Evolutionary conservation across 2,797 vertebrate species (phyloP), one percentile per base, ranked within the genome.

Genomic region (Ciconia nigra): DNA sequence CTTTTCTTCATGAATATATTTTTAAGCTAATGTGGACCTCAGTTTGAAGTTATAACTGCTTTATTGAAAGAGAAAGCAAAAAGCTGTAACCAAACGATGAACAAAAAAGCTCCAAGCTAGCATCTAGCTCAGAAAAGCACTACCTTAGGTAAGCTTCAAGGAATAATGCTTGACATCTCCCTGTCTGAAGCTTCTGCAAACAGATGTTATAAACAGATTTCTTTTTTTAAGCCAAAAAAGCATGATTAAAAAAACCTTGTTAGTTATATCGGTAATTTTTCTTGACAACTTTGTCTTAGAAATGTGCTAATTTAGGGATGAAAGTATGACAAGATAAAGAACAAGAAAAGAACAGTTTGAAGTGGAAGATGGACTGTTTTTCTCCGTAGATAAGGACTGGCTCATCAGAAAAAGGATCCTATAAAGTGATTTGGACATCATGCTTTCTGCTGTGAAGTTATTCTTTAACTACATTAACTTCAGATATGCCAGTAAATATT

Each of bases 231-330:
- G 15, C 57, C 28, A 41, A 47, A 90, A 76, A 35, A 67, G 39
- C 20, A 29, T 2, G 71, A 91, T 93, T 91, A 49, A 90, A 93
- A 74, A 21, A 12, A 46, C 2, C 72, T 79, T 19, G 33, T 87
- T 91, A 44, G 79, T 76, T 83, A 37, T 57, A n/a, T 19, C 16
- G 7, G 90, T 95, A 58, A 96, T 90, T 95, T 67, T 67, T 49
- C 88, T 3, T 89, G 96, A 92, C 93, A 93, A 31, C 86, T 90
- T 96, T 95, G 93, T 93, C 85, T 96, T 39, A 21, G 88, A 70
- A 54, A 90, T 61, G 88, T 80, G 94, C 90, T 96, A 39, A 95
- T 97, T 94, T 83, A 46, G 59, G 90, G 95, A 92, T 93, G 96
- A 96, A 92, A 96, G 93, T 4, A 35, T 41, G 90, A 80, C 81